Percentiles rank a stretch among this genome's conserved stretches.
Evolutionary conservation across 1,140 invertebrate genomes (phyloP).

Genomic region (Drosophila malerkotliana): DNA sequence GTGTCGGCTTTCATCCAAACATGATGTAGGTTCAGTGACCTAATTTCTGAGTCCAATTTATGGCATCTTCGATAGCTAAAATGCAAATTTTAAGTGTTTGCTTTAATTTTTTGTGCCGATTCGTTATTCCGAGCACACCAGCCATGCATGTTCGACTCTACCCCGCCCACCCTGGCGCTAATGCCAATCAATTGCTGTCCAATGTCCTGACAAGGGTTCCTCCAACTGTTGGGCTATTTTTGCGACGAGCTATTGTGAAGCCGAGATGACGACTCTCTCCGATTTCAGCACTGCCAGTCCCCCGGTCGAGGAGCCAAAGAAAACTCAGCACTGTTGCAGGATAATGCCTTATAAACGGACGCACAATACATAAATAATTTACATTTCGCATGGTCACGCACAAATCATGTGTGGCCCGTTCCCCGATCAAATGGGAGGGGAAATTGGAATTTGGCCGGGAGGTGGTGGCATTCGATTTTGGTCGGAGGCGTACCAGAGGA

Average conservation of each 20-base stretch:
- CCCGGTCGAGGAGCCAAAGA: slow-evolving; percentile 17
- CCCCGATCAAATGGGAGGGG: slow-evolving; percentile 13
- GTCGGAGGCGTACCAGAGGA: slow-evolving; percentile 4
- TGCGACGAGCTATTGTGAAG: slow-evolving; percentile 29
- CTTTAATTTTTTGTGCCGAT: slow-evolving; percentile 35
- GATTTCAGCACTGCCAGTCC: slow-evolving; percentile 13
- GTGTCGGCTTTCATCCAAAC: slow-evolving; percentile 27
- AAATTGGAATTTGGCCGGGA: slow-evolving; percentile 23
- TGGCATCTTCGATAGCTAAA: slow-evolving; percentile 25
- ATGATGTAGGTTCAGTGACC: slow-evolving; percentile 39
- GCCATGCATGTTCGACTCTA: slow-evolving; percentile 4
- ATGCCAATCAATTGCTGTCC: slow-evolving; percentile 70
- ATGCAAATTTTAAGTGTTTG: slow-evolving; percentile 31
- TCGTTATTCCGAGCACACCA: slow-evolving; percentile 56
- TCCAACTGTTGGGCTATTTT: slow-evolving; percentile 56
- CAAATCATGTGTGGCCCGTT: slow-evolving; percentile 64
- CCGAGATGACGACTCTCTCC: slow-evolving; percentile 17
- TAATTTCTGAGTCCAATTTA: slow-evolving; percentile 29
- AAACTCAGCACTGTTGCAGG: slow-evolving; percentile 43
- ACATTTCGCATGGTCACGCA: slow-evolving; percentile 80
- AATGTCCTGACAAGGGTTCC: slow-evolving; percentile 53
- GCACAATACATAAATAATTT: slow-evolving; percentile 73
- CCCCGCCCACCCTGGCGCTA: slow-evolving; percentile 12
- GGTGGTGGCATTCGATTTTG: slow-evolving; percentile 9
- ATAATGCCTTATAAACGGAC: slow-evolving; percentile 52